Evolutionary conservation across 2,888 invertebrate genomes (phyloP).

Genomic region (Chouioia cunea): DNA sequence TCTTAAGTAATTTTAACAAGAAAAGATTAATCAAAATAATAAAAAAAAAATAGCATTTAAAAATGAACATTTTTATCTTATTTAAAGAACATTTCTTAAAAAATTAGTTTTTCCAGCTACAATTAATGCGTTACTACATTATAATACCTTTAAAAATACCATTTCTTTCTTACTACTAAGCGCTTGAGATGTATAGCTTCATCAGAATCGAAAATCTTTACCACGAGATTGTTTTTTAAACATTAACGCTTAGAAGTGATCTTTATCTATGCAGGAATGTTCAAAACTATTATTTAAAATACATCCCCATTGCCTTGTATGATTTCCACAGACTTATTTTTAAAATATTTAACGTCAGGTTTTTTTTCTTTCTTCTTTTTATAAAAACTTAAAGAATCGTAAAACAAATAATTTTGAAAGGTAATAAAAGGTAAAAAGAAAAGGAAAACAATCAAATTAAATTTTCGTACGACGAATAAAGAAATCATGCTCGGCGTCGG

Average conservation of each 20-base stretch:
- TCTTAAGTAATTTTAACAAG: too few relatives aligned
- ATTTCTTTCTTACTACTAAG: conserved; percentile 33
- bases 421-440: background rate
- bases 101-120: too few relatives aligned
- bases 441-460: conserved; percentile 4
- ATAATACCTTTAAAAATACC: conserved; percentile 41
- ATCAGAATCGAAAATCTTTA: conserved; percentile 1
- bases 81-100: too few relatives aligned
- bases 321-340: too few relatives aligned
- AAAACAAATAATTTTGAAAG: too few relatives aligned
- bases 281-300: conserved; percentile 46
- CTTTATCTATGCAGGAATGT: conserved; percentile 53
- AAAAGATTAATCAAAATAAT: too few relatives aligned
- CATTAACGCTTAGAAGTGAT: conserved; percentile 17
- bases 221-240: conserved; percentile 15
- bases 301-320: too few relatives aligned
- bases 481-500: conserved; percentile 39
- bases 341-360: too few relatives aligned
- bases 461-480: conserved; percentile 45
- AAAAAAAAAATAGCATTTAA: too few relatives aligned
- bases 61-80: too few relatives aligned
- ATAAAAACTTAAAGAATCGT: too few relatives aligned
- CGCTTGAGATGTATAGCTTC: conserved; percentile 14
- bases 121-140: background rate
- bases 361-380: too few relatives aligned